Evolutionary conservation across 2,888 invertebrate species (phyloP), one percentile per base, ranked within the genome.

Genomic region (Spisula solida): DNA sequence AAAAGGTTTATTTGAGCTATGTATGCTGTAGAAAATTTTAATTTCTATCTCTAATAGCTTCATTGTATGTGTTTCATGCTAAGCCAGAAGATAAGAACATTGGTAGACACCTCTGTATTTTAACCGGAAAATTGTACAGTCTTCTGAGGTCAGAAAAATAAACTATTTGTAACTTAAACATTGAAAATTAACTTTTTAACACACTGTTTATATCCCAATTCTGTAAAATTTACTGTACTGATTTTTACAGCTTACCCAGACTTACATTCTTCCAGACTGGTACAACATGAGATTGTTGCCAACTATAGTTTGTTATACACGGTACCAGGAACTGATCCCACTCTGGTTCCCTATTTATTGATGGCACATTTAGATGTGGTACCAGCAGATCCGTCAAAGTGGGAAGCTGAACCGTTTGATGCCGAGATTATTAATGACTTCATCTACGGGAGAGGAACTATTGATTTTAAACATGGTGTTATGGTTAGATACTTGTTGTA

Each of bases 281-380:
- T 96, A 14, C 91, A 93, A 16, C 86, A 93, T 87, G 95, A 96
- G 85, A 85, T 93, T 20, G 94, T 96, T 18, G 94, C 93, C 55
- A 95, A 97, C 87, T 97, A 97, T 94, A 97, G 97, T 93, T 94
- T 97, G 48, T 95, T 97, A 82, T 97, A 97, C 93, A 95, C 95
- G 14, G 94, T 97, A 48, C 91, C 95, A 90, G 97, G 97, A 56
- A 94, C 93, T 31, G 95, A 97, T 92, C 16, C 92, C 31, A 90
- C 91, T 0, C 94, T 97, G 48, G 95, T 95, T 70, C 97, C 97
- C 0, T 97, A 97, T 94, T 90, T 97, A 90, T 94, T 97, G 85
- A 96, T 96, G 91, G 96, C 97, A 55, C 97, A 97, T 93, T 92
- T 97, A 82, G 97, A 97, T 94, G 97, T 97, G 25, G 97, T 97